Evolutionary conservation across 2,797 vertebrate species (phyloP).

Genomic region (Acanthiza pusilla): DNA sequence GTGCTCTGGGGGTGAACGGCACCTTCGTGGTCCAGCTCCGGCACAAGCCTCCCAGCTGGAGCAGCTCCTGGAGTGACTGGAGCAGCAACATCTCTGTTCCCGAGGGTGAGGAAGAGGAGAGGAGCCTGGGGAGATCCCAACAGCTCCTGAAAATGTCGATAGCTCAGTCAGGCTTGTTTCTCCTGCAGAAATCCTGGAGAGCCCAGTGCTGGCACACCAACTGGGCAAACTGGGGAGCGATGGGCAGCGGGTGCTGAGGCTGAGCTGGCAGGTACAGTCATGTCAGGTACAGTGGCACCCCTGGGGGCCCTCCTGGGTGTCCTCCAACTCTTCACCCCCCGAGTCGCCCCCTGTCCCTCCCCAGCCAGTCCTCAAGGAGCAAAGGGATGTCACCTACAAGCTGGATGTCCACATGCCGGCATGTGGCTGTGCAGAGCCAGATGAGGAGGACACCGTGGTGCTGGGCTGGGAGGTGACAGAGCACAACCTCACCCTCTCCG

Average conservation of each 20-base stretch:
- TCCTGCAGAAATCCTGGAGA: constrained; percentile 4
- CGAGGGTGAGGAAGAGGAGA: constrained; percentile 46
- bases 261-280: constrained; percentile 55
- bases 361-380: neutral
- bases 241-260: constrained; percentile 38
- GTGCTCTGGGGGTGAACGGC: neutral
- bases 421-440: neutral
- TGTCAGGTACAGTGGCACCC: constrained; percentile 4
- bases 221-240: neutral
- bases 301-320: neutral
- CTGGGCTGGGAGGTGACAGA: neutral
- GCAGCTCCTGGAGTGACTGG: constrained; percentile 73
- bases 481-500: constrained; percentile 24
- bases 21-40: constrained; percentile 67
- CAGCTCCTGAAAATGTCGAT: fast-evolving
- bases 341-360: neutral
- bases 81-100: constrained; percentile 64
- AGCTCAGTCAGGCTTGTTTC: neutral
- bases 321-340: fast-evolving
- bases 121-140: neutral
- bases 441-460: fast-evolving
- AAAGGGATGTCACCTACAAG: neutral
- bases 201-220: neutral
- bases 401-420: neutral
- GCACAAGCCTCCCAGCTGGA: neutral